Evolutionary conservation across 2,888 invertebrate genomes (phyloP).

Genomic region (Tetrapedia diversipes): DNA sequence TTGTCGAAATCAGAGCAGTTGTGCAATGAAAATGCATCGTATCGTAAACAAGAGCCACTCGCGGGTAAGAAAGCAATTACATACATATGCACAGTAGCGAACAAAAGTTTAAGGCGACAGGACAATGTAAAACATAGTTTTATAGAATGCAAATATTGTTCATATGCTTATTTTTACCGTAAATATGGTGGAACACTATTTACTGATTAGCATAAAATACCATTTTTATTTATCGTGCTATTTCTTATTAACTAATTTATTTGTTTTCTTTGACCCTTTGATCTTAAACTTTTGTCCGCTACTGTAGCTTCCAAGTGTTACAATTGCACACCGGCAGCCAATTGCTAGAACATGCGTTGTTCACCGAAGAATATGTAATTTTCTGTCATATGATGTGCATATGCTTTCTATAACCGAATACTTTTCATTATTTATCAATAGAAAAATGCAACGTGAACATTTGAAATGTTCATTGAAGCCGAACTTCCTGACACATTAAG

Average conservation of each 20-base stretch:
- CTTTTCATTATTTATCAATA: slow-evolving; percentile 41
- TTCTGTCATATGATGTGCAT: slow-evolving; percentile 7
- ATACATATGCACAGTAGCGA: too few relatives aligned
- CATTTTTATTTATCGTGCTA: too few relatives aligned
- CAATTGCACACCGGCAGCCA: slow-evolving; percentile 8
- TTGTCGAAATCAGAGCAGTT: slow-evolving; percentile 33
- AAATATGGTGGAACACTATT: too few relatives aligned
- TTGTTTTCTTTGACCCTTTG: too few relatives aligned
- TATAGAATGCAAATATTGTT: too few relatives aligned
- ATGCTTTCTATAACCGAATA: slow-evolving; percentile 30
- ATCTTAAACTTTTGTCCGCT: too few relatives aligned
- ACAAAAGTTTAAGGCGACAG: too few relatives aligned
- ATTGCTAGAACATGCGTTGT: slow-evolving; percentile 8
- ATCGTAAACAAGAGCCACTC: slow-evolving; percentile 23
- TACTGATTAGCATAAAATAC: too few relatives aligned
- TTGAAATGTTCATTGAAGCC: not conserved
- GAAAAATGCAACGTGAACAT: slow-evolving; percentile 16
- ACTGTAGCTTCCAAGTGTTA: slow-evolving; percentile 32
- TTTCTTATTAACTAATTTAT: too few relatives aligned
- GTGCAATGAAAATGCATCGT: slow-evolving; percentile 21
- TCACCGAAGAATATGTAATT: slow-evolving; percentile 1
- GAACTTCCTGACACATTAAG: slow-evolving; percentile 2
- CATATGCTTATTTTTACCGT: too few relatives aligned
- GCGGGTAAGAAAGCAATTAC: slow-evolving; percentile 3
- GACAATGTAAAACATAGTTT: too few relatives aligned